phyloP scores from a whole-genome alignment of 1,140 invertebrate species.

The Temnothorax longispinosus region DNA sequence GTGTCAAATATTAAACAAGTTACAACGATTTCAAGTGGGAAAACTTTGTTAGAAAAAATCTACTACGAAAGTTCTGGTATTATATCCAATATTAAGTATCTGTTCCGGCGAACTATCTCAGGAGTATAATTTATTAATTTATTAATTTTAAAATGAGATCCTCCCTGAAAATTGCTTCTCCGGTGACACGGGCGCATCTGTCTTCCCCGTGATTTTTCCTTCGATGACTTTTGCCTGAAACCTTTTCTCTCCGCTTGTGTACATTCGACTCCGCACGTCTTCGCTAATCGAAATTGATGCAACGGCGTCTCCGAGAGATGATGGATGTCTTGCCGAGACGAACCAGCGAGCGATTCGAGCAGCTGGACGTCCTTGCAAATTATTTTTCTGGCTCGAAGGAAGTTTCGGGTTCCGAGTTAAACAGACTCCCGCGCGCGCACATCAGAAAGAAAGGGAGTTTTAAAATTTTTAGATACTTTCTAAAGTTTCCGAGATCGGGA shows the following conservation, averaged over 20 bases:
- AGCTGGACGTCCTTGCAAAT: slow-evolving; percentile 55
- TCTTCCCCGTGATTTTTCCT: slow-evolving; percentile 52
- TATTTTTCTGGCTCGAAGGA: slow-evolving; percentile 39
- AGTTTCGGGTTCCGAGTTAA: background rate
- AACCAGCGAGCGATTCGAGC: slow-evolving; percentile 23
- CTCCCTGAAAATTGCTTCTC: background rate
- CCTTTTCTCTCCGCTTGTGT: slow-evolving; percentile 38
- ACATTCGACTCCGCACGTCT: slow-evolving; percentile 43
- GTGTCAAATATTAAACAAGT: background rate
- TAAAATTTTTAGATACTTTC: slow-evolving; percentile 13
- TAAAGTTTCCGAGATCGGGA: background rate
- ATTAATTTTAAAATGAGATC: background rate
- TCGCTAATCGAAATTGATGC: slow-evolving; percentile 54
- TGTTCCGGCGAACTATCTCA: background rate
- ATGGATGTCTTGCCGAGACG: slow-evolving; percentile 30
- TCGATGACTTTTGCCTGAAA: slow-evolving; percentile 33
- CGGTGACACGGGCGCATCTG: slow-evolving; percentile 35
- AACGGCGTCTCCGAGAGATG: slow-evolving; percentile 46
- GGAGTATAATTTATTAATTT: background rate
- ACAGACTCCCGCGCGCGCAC: background rate
- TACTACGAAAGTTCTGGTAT: background rate
- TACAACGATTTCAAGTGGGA: too few relatives aligned
- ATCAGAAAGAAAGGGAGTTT: background rate
- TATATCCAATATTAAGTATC: background rate
- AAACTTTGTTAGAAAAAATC: background rate